phyloP scores from a whole-genome alignment of 1,140 invertebrate genomes.

The Drosophila bifasciata region DNA sequence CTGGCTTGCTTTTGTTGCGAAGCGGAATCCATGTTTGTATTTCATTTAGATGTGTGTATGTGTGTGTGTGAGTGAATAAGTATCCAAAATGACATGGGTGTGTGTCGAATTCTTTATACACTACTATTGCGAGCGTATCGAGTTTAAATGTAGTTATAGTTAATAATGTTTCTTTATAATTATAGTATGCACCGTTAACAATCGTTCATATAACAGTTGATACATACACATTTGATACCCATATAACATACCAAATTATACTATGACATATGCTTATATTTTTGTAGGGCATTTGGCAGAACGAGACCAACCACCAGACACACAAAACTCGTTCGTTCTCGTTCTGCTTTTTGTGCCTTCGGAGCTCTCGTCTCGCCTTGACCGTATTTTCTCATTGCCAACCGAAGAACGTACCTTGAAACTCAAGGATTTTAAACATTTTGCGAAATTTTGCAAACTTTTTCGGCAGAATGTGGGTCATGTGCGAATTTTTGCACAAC shows the following conservation, averaged over 20 bases:
- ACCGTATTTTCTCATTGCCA: constrained; percentile 75
- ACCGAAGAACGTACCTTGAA: constrained; percentile 82
- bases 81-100: not conserved
- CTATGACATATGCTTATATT: not conserved
- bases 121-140: constrained; percentile 1
- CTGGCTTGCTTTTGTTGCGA: constrained; percentile 50
- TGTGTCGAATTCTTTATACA: constrained; percentile 13
- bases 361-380: constrained; percentile 68
- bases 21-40: constrained; percentile 34
- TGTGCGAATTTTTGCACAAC: constrained; percentile 55
- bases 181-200: too few species aligned
- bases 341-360: constrained; percentile 11
- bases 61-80: constrained; percentile 11
- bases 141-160: too few species aligned
- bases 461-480: constrained; percentile 67
- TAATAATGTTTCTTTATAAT: too few species aligned
- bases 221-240: too few species aligned
- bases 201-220: too few species aligned
- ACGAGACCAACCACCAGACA: constrained; percentile 43
- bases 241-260: too few species aligned
- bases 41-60: constrained; percentile 1
- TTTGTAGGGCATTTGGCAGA: constrained; percentile 46
- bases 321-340: constrained; percentile 13
- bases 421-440: constrained; percentile 75
- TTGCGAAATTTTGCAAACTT: constrained; percentile 75